These are phyloP conservation scores for Paramacrobiotus metropolitanus DNA, from an alignment of 1,140 invertebrate genomes.

Conservation along the genomic window DNA sequence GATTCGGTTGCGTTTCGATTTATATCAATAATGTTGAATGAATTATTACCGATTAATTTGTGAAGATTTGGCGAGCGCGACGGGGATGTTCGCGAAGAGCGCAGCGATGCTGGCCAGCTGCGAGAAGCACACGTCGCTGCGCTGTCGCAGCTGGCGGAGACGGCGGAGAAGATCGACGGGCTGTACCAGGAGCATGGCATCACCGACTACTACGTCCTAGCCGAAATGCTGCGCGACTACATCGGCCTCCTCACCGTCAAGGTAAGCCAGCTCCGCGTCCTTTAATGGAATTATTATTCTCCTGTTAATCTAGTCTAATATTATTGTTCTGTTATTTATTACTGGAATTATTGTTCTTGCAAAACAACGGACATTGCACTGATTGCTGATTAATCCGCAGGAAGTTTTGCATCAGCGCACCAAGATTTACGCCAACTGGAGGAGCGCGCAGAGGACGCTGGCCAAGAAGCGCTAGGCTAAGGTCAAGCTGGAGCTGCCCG, in stretches of 20 bases:
- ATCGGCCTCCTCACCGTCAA: constrained; percentile 77
- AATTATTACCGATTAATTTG: too few relatives aligned
- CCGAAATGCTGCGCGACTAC: constrained; percentile 73
- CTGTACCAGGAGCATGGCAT: constrained; percentile 74
- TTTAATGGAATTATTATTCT: too few relatives aligned
- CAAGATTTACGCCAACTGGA: constrained; percentile 92
- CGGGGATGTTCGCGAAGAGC: constrained; percentile 58
- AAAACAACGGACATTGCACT: too few relatives aligned
- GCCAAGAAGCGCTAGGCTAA: constrained; percentile 84
- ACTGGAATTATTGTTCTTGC: too few relatives aligned
- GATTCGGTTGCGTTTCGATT: too few relatives aligned
- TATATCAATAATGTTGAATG: too few relatives aligned
- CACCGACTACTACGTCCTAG: constrained; percentile 72
- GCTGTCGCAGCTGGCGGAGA: constrained; percentile 71
- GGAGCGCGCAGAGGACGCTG: constrained; percentile 76
- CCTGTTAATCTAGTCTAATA: too few relatives aligned
- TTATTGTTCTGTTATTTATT: too few relatives aligned
- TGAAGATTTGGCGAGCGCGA: constrained; percentile 48
- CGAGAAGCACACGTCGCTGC: constrained; percentile 79
- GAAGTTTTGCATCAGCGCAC: constrained; percentile 94
- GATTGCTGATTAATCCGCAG: too few relatives aligned
- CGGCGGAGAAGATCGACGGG: constrained; percentile 67
- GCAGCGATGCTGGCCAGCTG: constrained; percentile 73
- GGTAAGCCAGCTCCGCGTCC: too few relatives aligned
- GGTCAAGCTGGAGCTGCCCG: constrained; percentile 63